A percentile compares a stretch with the other conserved stretches of the same genome.
These are phyloP conservation scores for Alcis repandata DNA, from an alignment of 2,888 invertebrate genomes.

Conservation along the genomic window DNA sequence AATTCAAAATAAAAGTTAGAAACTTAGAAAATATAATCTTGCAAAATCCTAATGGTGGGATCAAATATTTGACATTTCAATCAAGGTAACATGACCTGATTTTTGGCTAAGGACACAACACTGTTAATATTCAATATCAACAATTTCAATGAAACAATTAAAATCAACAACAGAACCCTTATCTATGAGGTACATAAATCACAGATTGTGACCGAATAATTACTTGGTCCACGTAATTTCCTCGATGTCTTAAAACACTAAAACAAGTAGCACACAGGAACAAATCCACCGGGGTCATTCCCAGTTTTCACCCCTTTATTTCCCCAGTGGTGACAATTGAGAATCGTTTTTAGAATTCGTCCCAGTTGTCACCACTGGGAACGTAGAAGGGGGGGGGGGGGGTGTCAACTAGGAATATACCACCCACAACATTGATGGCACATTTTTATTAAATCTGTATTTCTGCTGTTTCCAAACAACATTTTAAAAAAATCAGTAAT, in stretches of 20 bases:
- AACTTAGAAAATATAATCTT: too few relatives aligned
- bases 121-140: slow-evolving; percentile 18
- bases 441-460: slow-evolving; percentile 22
- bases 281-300: too few relatives aligned
- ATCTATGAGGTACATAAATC: slow-evolving; percentile 29
- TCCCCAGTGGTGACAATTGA: too few relatives aligned
- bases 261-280: slow-evolving; percentile 9
- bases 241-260: slow-evolving; percentile 11
- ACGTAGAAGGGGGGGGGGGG: too few relatives aligned
- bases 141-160: slow-evolving; percentile 27
- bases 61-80: not conserved
- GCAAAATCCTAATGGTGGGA: slow-evolving; percentile 23
- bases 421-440: slow-evolving; percentile 20
- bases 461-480: slow-evolving; percentile 19
- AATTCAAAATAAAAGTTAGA: slow-evolving; percentile 12
- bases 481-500: too few relatives aligned
- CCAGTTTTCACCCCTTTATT: too few relatives aligned
- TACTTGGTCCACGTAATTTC: slow-evolving; percentile 25
- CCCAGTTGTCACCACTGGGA: too few relatives aligned
- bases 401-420: not conserved
- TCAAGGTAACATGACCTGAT: not conserved
- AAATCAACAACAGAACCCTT: slow-evolving; percentile 35
- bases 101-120: slow-evolving; percentile 5
- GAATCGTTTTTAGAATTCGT: too few relatives aligned
- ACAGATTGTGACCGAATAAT: slow-evolving; percentile 34